Evolutionary conservation across 2,888 invertebrate genomes (phyloP).

Genomic region (Caenorhabditis sp.): DNA sequence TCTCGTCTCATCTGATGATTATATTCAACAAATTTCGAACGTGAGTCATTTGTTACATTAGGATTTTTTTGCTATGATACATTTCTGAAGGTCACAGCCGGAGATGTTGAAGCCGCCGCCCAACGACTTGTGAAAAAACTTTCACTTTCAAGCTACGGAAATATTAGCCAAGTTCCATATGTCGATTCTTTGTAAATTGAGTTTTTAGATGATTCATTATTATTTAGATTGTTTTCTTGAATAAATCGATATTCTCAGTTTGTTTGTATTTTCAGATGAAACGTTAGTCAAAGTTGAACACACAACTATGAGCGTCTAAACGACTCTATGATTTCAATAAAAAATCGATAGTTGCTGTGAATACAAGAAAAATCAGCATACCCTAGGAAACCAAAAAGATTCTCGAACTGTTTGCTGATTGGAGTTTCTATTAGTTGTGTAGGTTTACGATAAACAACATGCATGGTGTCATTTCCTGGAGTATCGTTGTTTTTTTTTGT

Average conservation of each 20-base stretch:
- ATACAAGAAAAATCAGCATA: too few species aligned
- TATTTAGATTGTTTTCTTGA: conserved; percentile 6
- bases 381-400: too few species aligned
- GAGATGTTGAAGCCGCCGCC: conserved; percentile 50
- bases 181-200: conserved; percentile 36
- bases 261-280: neutral
- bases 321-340: neutral
- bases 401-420: too few species aligned
- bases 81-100: conserved; percentile 29
- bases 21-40: conserved; percentile 29
- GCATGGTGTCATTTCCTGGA: too few species aligned
- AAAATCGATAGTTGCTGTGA: too few species aligned
- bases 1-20: conserved; percentile 34
- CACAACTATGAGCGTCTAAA: neutral
- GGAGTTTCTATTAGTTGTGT: too few species aligned
- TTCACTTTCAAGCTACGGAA: conserved; percentile 52
- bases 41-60: neutral
- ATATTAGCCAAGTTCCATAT: conserved; percentile 49
- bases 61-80: neutral
- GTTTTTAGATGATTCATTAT: conserved; percentile 5
- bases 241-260: neutral
- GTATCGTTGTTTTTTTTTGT: too few species aligned
- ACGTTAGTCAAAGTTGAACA: neutral
- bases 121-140: conserved; percentile 43
- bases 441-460: too few species aligned